A percentile compares a stretch with the other conserved stretches of the same genome.
Evolutionary conservation across 64 coral and sea anemone genomes (phyloP).

Genomic region (Astreopora myriophthalma): DNA sequence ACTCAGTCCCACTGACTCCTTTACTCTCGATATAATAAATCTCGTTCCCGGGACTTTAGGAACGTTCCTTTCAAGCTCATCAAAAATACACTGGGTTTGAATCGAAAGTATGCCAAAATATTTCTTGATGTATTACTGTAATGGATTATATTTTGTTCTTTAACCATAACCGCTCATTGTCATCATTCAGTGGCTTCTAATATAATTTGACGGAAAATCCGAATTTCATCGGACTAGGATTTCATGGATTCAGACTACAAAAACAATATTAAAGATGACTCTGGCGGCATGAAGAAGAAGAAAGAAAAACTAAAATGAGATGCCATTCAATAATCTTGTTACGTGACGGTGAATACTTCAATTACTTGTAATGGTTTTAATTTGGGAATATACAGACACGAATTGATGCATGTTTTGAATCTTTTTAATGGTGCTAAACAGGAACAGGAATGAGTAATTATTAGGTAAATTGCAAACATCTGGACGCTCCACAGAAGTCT

Average conservation of each 20-base stretch:
- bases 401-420: not conserved
- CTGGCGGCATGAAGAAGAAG: not conserved
- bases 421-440: not conserved
- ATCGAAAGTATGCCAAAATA: too few species aligned
- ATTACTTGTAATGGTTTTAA: not conserved
- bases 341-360: not conserved
- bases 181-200: too few species aligned
- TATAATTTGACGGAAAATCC: not conserved
- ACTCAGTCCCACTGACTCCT: too few species aligned
- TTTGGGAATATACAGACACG: not conserved
- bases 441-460: not conserved
- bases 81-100: too few species aligned
- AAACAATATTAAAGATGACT: not conserved
- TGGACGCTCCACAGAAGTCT: not conserved
- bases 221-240: not conserved
- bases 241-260: not conserved
- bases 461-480: slow-evolving; percentile 4
- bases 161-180: too few species aligned
- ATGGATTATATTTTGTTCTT: too few species aligned
- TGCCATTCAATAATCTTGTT: not conserved
- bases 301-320: not conserved
- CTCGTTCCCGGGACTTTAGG: too few species aligned
- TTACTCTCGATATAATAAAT: too few species aligned
- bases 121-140: too few species aligned
- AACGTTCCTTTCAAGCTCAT: too few species aligned